Evolutionary conservation across 2,888 invertebrate genomes (phyloP).

Genomic region (Margaritifera margaritifera): DNA sequence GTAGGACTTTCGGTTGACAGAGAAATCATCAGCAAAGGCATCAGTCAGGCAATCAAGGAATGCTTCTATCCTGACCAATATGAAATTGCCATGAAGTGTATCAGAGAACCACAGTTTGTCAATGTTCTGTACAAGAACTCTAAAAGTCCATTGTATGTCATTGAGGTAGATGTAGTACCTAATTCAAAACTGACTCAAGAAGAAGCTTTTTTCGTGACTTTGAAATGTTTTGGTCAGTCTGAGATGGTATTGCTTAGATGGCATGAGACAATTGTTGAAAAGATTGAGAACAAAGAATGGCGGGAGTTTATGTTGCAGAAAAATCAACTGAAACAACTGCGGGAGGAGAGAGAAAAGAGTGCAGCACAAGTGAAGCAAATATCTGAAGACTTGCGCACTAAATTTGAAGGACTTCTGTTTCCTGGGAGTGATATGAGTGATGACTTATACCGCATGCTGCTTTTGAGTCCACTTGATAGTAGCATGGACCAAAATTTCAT

Average conservation of each 20-base stretch:
- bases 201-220: constrained; percentile 8
- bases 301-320: constrained; percentile 8
- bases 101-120: too few relatives aligned
- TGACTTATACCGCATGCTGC: constrained; percentile 6
- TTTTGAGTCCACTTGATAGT: constrained; percentile 4
- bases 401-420: constrained; percentile 6
- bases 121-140: too few relatives aligned
- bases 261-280: too few relatives aligned
- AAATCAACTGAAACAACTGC: not conserved
- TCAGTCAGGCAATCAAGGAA: too few relatives aligned
- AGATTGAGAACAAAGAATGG: not conserved
- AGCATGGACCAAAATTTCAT: not conserved
- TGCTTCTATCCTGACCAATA: too few relatives aligned
- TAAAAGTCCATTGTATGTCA: not conserved
- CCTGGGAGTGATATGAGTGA: constrained; percentile 7
- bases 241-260: too few relatives aligned
- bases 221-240: too few relatives aligned
- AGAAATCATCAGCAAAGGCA: too few relatives aligned
- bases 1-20: too few relatives aligned
- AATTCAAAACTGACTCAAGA: not conserved
- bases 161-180: constrained; percentile 17
- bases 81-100: too few relatives aligned
- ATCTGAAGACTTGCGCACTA: constrained; percentile 9
- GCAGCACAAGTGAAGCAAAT: not conserved
- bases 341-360: constrained; percentile 5